A percentile compares a stretch with the other conserved stretches of the same genome.
These are phyloP conservation scores for Baryphthengus martii DNA, from an alignment of 2,113 vertebrate species.

Conservation along the genomic window DNA sequence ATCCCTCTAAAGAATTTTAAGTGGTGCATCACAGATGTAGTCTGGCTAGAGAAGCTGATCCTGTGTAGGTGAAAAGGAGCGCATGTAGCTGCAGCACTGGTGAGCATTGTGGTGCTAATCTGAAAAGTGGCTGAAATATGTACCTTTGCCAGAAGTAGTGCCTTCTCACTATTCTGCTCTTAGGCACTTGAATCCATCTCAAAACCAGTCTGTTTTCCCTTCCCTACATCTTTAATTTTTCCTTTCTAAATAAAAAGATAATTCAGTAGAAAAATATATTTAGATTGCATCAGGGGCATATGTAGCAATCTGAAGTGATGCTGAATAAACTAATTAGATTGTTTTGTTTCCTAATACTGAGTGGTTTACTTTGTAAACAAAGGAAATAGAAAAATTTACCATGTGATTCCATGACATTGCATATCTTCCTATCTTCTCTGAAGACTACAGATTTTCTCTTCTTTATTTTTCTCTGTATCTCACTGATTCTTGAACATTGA, in stretches of 20 bases:
- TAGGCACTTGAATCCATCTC: not conserved
- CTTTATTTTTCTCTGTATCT: not conserved
- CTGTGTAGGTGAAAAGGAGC: not conserved
- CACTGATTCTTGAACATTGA: not conserved
- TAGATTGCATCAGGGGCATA: not conserved
- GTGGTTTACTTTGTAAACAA: not conserved
- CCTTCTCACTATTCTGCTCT: not conserved
- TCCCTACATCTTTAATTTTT: not conserved
- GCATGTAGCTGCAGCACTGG: not conserved
- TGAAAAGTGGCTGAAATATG: not conserved
- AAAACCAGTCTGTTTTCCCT: not conserved
- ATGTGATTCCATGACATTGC: not conserved
- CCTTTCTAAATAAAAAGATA: not conserved
- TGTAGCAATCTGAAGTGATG: not conserved
- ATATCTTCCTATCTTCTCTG: not conserved
- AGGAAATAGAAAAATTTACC: not conserved
- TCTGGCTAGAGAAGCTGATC: not conserved
- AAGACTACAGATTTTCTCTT: not conserved
- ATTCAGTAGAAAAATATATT: not conserved
- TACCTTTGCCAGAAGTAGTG: not conserved
- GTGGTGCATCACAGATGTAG: not conserved
- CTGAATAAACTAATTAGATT: not conserved
- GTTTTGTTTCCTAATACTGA: not conserved
- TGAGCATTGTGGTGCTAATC: not conserved
- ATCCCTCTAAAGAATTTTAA: conserved; percentile 25